Conservation (phyloP, 2,113 vertebrate genomes). For the Podarcis muralis region DNA sequence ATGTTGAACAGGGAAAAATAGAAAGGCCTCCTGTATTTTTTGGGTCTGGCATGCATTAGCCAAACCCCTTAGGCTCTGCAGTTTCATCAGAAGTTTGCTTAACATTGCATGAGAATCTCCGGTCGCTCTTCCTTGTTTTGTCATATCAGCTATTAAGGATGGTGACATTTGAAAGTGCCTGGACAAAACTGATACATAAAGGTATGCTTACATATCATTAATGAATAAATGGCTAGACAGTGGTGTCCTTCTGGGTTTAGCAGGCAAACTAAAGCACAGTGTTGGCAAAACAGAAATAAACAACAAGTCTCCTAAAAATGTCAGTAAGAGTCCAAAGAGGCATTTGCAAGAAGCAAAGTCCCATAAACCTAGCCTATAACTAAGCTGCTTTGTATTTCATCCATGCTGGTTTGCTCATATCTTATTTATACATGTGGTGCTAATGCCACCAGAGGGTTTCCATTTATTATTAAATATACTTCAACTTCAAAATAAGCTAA, state of each 20-base stretch:
- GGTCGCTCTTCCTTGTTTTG: neutral
- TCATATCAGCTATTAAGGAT: fast-evolving
- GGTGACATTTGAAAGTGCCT: neutral
- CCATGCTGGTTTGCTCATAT: constrained; percentile 6
- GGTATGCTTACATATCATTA: neutral
- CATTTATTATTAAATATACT: constrained; percentile 18
- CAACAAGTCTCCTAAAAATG: neutral
- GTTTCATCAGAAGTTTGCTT: constrained; percentile 5
- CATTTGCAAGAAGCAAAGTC: neutral
- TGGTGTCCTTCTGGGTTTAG: neutral
- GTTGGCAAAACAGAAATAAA: neutral
- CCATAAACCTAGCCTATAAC: neutral
- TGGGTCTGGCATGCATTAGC: neutral
- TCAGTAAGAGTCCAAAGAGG: neutral
- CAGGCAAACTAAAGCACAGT: neutral
- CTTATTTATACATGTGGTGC: constrained; percentile 6
- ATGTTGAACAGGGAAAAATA: neutral
- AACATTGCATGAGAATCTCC: neutral
- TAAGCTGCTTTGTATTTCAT: neutral
- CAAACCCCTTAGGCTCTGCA: neutral
- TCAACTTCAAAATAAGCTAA: neutral
- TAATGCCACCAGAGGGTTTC: neutral
- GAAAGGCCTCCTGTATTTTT: neutral
- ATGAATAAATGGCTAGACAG: neutral
- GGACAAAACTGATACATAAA: neutral